phyloP scores from a whole-genome alignment of 2,113 vertebrate species.

The Macquaria australasica region DNA sequence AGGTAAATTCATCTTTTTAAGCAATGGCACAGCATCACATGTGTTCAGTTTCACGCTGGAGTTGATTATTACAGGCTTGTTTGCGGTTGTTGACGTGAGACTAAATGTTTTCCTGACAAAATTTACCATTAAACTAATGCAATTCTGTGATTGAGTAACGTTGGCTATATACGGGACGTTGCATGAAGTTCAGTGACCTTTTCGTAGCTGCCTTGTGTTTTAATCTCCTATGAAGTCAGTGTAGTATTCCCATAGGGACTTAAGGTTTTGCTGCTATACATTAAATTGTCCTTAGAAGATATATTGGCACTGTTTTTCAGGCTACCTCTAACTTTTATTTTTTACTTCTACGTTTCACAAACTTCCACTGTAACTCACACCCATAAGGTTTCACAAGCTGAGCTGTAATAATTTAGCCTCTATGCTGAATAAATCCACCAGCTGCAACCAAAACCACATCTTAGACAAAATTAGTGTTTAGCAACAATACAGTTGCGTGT shows the following conservation, averaged over 20 bases:
- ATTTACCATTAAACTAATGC: not conserved
- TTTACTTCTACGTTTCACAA: not conserved
- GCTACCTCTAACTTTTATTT: too few relatives aligned
- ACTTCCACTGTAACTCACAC: too few relatives aligned
- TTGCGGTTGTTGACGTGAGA: not conserved
- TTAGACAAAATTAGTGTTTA: not conserved
- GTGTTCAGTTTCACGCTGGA: not conserved
- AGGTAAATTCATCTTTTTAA: not conserved
- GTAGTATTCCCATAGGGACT: not conserved
- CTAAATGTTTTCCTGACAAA: not conserved
- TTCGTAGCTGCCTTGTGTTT: not conserved
- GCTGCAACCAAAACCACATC: not conserved
- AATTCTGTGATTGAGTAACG: not conserved
- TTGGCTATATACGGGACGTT: not conserved
- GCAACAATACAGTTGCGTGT: not conserved
- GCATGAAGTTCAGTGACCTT: slow-evolving; percentile 4
- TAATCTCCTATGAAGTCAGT: not conserved
- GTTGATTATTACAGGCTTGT: not conserved
- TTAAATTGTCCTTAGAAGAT: not conserved
- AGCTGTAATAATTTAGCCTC: not conserved
- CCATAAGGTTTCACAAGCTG: not conserved
- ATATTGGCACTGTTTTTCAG: not conserved
- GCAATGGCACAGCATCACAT: slow-evolving; percentile 1
- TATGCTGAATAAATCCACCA: not conserved
- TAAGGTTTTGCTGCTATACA: not conserved